Base-by-base conservation (phyloP, 2,888 invertebrate species). In the Dicranocentrus wangi region DNA sequence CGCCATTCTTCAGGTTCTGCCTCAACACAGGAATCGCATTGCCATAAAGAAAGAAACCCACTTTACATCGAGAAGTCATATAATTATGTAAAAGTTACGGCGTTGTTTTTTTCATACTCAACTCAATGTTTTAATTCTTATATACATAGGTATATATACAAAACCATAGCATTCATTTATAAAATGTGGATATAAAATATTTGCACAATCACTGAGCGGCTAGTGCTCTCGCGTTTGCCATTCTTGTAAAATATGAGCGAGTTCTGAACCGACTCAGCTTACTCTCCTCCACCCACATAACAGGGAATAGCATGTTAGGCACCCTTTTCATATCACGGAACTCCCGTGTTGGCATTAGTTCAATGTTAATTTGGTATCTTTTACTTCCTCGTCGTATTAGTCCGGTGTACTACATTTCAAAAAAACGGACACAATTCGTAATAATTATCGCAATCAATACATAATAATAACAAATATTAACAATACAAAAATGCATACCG, bases 241-340 rank as follows among this genome's bases (percentile, higher is more conserved):
- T n/a, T 25, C 17, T 3, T n/a, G 61, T 23, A n/a, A 77, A 77
- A 19, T 77, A 70, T 13, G 21, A 10, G 8, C 43, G 42, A 0
- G 70, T 78, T n/a, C 78, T 23, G 19, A 70, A 78, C 8, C 78
- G 70, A 21, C 78, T 78, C 10, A 78, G 28, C 15, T 78, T 78
- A 19, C 78, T 78, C 58, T 84, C 84, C n/a, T 84, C 82, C n/a
- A 82, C 77, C 84, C 84, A 84, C 15, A 81, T 15, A 7, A 84
- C 39, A 8, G 84, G 84, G 25, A 82, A 84, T 1, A 78, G 53
- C 78, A 84, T 78, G 3, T 55, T 25, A 23, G 75, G 81, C 2
- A 84, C 75, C 17, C 81, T 77, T 19, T 47, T 66, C 63, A 84
- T 73, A 19, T 78, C 81, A 1, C 77, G 65, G 17, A 84, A 58